Percentiles rank a stretch among this genome's conserved stretches.
phyloP scores from a whole-genome alignment of 1,140 invertebrate genomes.

The Diabrotica undecimpunctata region DNA sequence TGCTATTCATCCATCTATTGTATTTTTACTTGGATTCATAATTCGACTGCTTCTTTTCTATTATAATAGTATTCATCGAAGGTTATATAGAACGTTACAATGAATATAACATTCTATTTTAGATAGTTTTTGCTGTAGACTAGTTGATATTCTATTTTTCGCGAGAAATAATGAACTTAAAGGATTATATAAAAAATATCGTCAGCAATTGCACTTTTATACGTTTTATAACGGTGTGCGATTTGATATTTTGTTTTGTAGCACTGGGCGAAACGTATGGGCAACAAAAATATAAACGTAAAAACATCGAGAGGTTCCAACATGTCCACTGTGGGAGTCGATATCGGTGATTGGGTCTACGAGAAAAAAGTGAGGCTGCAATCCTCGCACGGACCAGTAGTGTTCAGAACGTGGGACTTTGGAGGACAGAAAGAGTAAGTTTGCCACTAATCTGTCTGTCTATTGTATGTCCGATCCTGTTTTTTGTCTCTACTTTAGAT shows the following conservation, averaged over 20 bases:
- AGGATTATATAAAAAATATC: too few species aligned
- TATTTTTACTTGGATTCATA: too few species aligned
- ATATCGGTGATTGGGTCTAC: slow-evolving; percentile 92
- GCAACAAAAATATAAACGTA: slow-evolving; percentile 75
- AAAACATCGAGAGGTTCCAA: slow-evolving; percentile 74
- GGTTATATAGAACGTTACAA: too few species aligned
- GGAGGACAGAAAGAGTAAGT: slow-evolving; percentile 88
- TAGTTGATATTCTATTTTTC: too few species aligned
- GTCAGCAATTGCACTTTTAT: too few species aligned
- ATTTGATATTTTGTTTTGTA: slow-evolving; percentile 43
- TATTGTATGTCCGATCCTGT: neutral
- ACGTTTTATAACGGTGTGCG: too few species aligned
- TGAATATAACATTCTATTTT: too few species aligned
- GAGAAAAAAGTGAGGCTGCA: slow-evolving; percentile 69
- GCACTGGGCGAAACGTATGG: slow-evolving; percentile 94
- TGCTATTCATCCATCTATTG: too few species aligned
- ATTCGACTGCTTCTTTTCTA: too few species aligned
- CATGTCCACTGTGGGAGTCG: slow-evolving; percentile 94
- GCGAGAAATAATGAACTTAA: too few species aligned
- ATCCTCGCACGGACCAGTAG: slow-evolving; percentile 78
- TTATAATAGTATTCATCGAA: too few species aligned
- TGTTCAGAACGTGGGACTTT: slow-evolving; percentile 99
- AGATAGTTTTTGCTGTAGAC: too few species aligned
- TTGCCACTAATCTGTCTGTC: neutral
- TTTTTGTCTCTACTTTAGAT: slow-evolving; percentile 49